Evolutionary conservation across 2,113 vertebrate genomes (phyloP).

Genomic region (Oryctolagus cuniculus): DNA sequence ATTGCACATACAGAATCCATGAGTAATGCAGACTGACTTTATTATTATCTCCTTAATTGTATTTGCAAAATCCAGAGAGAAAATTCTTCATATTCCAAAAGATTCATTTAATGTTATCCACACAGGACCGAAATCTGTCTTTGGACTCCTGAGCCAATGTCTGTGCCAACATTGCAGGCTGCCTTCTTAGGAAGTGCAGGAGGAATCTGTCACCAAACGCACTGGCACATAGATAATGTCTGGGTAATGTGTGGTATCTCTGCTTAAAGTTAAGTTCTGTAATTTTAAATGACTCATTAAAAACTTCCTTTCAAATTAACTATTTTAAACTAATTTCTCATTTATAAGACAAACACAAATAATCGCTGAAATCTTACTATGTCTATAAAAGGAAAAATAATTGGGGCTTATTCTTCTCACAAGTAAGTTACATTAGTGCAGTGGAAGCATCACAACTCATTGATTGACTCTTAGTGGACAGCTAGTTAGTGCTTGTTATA

Average conservation of each 20-base stretch:
- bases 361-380: too few relatives aligned
- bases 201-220: not conserved
- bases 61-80: not conserved
- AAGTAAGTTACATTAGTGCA: too few relatives aligned
- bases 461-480: too few relatives aligned
- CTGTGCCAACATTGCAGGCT: not conserved
- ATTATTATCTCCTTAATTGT: not conserved
- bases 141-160: not conserved
- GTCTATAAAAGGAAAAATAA: too few relatives aligned
- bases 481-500: too few relatives aligned
- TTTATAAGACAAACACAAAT: too few relatives aligned
- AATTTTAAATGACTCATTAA: constrained; percentile 39
- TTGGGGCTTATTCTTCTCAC: too few relatives aligned
- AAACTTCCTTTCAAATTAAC: too few relatives aligned
- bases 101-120: not conserved
- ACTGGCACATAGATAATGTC: not conserved
- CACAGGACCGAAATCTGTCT: not conserved
- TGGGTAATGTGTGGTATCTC: not conserved
- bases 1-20: not conserved
- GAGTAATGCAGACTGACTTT: not conserved
- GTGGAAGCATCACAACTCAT: too few relatives aligned
- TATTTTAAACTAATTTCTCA: too few relatives aligned
- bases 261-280: constrained; percentile 60
- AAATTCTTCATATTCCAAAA: not conserved
- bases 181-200: not conserved